Evolutionary conservation across 2,113 vertebrate species (phyloP), one percentile per base, ranked within the genome.

Genomic region (Burhinus bistriatus): DNA sequence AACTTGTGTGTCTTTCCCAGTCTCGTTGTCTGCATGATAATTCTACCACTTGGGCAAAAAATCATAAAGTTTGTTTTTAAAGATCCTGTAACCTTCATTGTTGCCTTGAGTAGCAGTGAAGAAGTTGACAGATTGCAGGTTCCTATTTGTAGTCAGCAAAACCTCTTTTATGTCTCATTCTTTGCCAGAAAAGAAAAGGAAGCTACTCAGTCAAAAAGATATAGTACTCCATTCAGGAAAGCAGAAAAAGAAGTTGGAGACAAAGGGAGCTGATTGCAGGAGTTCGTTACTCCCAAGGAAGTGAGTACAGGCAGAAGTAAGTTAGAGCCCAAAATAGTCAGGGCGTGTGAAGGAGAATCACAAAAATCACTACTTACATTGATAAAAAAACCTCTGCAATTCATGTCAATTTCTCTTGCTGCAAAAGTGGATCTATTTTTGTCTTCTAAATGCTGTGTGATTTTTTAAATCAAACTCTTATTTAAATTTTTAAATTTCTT

Each of bases 201-300:
- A 93, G 69, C 57, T 81, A 75, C 77, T 95, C 81, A 86, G 89
- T 93, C 92, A 94, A 68, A 61, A 94, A 92, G 91, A 93, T 45
- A 52, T 30, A 93, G 80, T 51, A 82, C 27, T 86, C 22, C 61
- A 87, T 75, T 95, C 83, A 89, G 64, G 55, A 90, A 93, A 89
- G 57, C 44, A 89, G 72, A 92, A 93, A 88, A 90, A 86, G 71
- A 81, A 69, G 59, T 42, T 66, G 49, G 52, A 97, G 80, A 96
- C 91, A 97, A 97, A 96, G 22, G 36, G 29, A 95, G 44, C 57
- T 96, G 94, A 95, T 95, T 93, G 86, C 89, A 27, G 25, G 89
- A 81, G 83, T 94, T 91, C 0, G 0, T 85, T 94, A 82, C 12
- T 87, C 70, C 34, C 17, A 62, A 85, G 61, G 42, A 96, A 96